Conservation (phyloP, 2,113 vertebrate genomes). For the Ptychochromis oligacanthus region DNA sequence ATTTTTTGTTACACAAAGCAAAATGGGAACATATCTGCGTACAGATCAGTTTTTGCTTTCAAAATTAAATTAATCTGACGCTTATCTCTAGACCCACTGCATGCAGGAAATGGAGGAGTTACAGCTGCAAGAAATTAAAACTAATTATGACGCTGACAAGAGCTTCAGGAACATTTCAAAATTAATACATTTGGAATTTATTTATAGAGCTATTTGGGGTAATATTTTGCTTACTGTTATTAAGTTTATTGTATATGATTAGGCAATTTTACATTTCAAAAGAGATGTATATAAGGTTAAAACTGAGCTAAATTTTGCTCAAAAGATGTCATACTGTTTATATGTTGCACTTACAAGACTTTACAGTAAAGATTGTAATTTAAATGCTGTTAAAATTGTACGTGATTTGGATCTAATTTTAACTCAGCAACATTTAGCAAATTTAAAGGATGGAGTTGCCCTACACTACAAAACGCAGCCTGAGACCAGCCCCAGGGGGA, state of each 20-base stretch:
- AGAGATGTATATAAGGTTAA: background rate
- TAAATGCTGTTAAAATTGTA: background rate
- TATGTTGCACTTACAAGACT: background rate
- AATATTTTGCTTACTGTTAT: background rate
- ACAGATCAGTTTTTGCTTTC: slow-evolving; percentile 3
- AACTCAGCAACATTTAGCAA: background rate
- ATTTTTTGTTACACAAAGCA: background rate
- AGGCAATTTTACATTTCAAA: background rate
- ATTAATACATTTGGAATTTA: background rate
- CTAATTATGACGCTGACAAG: background rate
- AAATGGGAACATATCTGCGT: background rate
- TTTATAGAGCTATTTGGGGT: background rate
- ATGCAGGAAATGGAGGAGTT: background rate
- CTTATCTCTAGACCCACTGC: background rate
- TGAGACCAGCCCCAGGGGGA: no score
- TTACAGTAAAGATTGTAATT: background rate
- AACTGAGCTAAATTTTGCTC: background rate
- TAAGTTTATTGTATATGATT: no score
- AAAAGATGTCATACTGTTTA: background rate
- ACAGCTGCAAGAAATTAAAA: slow-evolving; percentile 4
- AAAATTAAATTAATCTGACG: slow-evolving; percentile 7
- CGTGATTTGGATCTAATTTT: background rate
- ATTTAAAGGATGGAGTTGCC: no score
- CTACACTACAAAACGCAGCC: no score
- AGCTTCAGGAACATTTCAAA: background rate